These are phyloP conservation scores for Oithona nana DNA, from an alignment of 2,888 invertebrate species.

Conservation along the genomic window DNA sequence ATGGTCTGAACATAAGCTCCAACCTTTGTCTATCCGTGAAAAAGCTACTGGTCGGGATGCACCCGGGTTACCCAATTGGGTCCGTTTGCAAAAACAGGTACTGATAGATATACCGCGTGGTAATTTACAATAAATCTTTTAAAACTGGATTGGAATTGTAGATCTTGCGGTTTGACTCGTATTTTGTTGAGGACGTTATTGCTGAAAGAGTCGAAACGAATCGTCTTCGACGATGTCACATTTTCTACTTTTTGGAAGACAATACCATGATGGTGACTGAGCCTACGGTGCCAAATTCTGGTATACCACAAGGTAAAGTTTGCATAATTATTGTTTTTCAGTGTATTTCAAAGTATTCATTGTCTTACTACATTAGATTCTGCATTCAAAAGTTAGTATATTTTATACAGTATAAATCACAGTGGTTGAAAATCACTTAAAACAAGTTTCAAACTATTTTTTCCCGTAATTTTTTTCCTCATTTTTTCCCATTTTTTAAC, in stretches of 20 bases:
- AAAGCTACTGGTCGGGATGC: background rate
- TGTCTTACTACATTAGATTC: too few species aligned
- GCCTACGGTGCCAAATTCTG: constrained; percentile 60
- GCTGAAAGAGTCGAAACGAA: constrained; percentile 47
- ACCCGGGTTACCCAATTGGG: background rate
- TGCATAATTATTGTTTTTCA: constrained; percentile 1
- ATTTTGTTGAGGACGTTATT: constrained; percentile 56
- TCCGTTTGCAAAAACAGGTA: background rate
- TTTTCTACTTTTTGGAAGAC: constrained; percentile 73
- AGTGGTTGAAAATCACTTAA: too few species aligned
- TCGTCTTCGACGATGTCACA: constrained; percentile 55
- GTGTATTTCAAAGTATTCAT: too few species aligned
- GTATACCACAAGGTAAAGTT: constrained; percentile 54
- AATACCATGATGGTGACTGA: constrained; percentile 73
- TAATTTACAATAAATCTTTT: background rate
- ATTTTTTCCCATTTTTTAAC: too few species aligned
- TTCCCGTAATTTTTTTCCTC: too few species aligned
- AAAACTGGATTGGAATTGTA: constrained; percentile 25
- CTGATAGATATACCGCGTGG: background rate
- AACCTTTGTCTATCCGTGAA: background rate
- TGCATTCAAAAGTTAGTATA: too few species aligned
- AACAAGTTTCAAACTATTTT: too few species aligned
- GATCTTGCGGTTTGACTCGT: constrained; percentile 57
- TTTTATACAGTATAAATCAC: too few species aligned
- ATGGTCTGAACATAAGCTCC: background rate